Evolutionary conservation across 2,113 vertebrate species (phyloP), one percentile per base, ranked within the genome.

Genomic region (Sporophila hypoxantha): DNA sequence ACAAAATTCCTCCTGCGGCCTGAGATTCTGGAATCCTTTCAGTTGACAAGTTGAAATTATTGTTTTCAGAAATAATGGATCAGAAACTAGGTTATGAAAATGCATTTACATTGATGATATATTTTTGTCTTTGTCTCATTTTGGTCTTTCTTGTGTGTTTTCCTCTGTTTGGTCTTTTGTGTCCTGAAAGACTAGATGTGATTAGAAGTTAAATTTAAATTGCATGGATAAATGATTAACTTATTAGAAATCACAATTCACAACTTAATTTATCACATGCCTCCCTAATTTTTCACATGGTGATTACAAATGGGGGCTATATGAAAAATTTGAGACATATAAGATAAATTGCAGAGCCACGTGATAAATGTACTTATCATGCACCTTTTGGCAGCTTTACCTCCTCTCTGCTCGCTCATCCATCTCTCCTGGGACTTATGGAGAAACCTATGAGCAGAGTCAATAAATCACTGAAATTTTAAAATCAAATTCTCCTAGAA

Each of bases 201-300:
- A 82, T 88, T 90, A 89, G 64, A 90, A 94, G 64, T 73, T 88
- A 86, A 65, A 90, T 85, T 80, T 82, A 93, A 89, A 89, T 89
- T 89, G 73, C 76, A 55, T 25, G 46, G 87, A 76, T 92, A 93
- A 94, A 91, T 91, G 59, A 94, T 93, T 93, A 92, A 92, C 89
- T 89, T 91, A 92, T 89, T 95, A 95, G 62, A 93, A 92, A 93
- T 93, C 89, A 94, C 85, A 92, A 94, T 91, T 93, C 77, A 91
- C 88, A 90, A 90, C 84, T 93, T 93, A 92, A 94, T 91, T 95
- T 91, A 91, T 91, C 75, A 84, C 77, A 88, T 92, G 37, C 65
- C 46, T 85, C 69, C 55, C 83, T 93, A 93, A 90, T 94, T 95
- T 94, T 95, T 94, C 82, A 94, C 62, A 55, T 52, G 22, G 79